These are phyloP conservation scores for Hoplias malabaricus DNA, from an alignment of 2,113 vertebrate species.

Conservation along the genomic window DNA sequence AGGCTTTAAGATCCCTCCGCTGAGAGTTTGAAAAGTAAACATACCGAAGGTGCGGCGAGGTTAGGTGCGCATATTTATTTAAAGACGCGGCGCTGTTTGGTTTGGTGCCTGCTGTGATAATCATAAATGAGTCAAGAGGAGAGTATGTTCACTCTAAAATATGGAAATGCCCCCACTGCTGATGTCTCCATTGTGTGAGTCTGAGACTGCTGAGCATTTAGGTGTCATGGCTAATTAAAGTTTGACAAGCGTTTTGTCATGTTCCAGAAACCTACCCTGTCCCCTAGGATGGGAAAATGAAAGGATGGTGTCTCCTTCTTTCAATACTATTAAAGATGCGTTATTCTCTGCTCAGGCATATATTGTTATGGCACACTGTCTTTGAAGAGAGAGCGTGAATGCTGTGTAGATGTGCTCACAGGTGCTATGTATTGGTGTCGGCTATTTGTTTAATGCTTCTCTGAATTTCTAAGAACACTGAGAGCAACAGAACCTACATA, in stretches of 20 bases:
- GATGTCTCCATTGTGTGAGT: conserved; percentile 1
- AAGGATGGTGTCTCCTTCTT: background rate
- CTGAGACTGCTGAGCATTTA: conserved; percentile 19
- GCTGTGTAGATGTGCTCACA: background rate
- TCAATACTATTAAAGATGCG: background rate
- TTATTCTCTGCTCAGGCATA: background rate
- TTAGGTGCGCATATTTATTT: conserved; percentile 17
- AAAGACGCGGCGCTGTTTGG: conserved; percentile 8
- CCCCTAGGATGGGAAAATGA: background rate
- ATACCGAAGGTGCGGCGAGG: background rate
- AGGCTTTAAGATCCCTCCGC: background rate
- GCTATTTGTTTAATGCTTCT: background rate
- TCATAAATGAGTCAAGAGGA: conserved; percentile 37
- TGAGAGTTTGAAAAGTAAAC: conserved; percentile 18
- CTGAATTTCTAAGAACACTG: background rate
- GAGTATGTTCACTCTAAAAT: conserved; percentile 8
- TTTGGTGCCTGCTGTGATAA: conserved; percentile 8
- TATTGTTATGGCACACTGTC: background rate
- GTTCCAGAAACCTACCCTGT: background rate
- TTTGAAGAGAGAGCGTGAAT: background rate
- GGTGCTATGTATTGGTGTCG: background rate
- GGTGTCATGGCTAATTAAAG: conserved; percentile 17
- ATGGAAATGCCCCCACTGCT: background rate
- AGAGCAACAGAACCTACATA: background rate
- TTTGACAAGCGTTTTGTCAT: conserved; percentile 3